A percentile compares a stretch with the other conserved stretches of the same genome.
Evolutionary conservation across 2,797 vertebrate genomes (phyloP).

Genomic region (Ibycter americanus): DNA sequence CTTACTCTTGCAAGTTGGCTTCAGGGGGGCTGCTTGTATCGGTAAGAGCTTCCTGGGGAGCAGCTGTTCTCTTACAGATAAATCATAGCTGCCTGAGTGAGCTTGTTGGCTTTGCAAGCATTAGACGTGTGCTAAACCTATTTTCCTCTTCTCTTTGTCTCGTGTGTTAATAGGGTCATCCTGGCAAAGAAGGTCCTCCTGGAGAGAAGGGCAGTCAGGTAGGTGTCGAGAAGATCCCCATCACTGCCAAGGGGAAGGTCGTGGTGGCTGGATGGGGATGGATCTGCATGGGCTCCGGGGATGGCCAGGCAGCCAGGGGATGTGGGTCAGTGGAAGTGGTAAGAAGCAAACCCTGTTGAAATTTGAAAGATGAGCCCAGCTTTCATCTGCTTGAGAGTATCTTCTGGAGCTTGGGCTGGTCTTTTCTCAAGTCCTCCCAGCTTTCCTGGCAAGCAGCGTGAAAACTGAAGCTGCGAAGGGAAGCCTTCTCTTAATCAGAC

Average conservation of each 20-base stretch:
- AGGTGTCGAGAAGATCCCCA: background rate
- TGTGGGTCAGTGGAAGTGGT: background rate
- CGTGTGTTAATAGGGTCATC: slow-evolving; percentile 86
- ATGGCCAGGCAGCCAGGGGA: background rate
- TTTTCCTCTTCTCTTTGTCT: background rate
- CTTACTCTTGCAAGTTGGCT: background rate
- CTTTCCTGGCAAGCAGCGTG: background rate
- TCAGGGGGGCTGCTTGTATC: background rate
- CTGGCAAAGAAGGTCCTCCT: slow-evolving; percentile 94
- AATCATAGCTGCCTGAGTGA: background rate
- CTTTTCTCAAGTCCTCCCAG: background rate
- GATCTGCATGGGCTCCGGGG: fast-evolving
- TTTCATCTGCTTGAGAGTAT: background rate
- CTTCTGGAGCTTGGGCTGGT: background rate
- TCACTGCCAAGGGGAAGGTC: background rate
- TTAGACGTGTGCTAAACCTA: background rate
- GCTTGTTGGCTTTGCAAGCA: background rate
- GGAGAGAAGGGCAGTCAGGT: slow-evolving; percentile 96
- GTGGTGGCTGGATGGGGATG: background rate
- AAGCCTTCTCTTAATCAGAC: background rate
- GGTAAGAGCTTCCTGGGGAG: background rate
- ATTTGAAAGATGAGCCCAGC: background rate
- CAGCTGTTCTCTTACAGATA: background rate
- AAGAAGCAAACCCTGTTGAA: background rate
- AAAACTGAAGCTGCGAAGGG: background rate